Base-by-base conservation (phyloP, 2,888 invertebrate species). In the Chymomyza procnemis region DNA sequence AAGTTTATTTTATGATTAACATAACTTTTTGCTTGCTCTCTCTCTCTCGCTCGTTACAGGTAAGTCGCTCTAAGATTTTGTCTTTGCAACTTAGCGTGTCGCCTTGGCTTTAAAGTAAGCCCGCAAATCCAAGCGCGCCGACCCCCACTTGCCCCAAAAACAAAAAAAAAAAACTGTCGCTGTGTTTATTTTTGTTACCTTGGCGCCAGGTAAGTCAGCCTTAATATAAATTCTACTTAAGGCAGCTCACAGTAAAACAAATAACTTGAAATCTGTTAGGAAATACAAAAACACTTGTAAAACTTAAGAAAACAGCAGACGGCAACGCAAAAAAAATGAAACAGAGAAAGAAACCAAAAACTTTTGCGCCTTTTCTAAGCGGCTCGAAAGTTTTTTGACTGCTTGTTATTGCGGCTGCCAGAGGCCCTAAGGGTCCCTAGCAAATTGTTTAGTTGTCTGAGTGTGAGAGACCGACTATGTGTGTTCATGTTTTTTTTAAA, bases 251-350 rank as follows among this genome's bases (percentile, higher is more conserved):
- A 14, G 21, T 48, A 66, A 65, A 69, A 60, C 73, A 78, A 73
- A 71, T 73, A 75, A 71, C 69, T 73, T 48, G 57, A 75, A 76
- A 73, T 66, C 68, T 50, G 61, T 47, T 41, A 16, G 46, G 21
- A 52, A 59, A 56, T 30, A 60, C 64, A 56, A 56, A 71, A 78
- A 85, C 76, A 75, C 81, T 81, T 85, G 80, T 81, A 73, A 70
- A 83, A 78, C 79, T 85, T 83, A 71, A 71, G 71, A 64, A 79
- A 81, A 83, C 79, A 79, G 64, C 74, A 69, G 66, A 69, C 76
- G 76, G 52, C 67, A 75, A 69, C 76, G 76, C 50, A 66, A 75
- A 71, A 68, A 72, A 67, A 63, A 55, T 41, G 68, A 70, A 22
- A 22, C n/a, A n/a, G n/a, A n/a, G n/a, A 22, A 3, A 22, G 4